Conservation (phyloP, 1,140 invertebrate genomes). For the Bombus superbus region DNA sequence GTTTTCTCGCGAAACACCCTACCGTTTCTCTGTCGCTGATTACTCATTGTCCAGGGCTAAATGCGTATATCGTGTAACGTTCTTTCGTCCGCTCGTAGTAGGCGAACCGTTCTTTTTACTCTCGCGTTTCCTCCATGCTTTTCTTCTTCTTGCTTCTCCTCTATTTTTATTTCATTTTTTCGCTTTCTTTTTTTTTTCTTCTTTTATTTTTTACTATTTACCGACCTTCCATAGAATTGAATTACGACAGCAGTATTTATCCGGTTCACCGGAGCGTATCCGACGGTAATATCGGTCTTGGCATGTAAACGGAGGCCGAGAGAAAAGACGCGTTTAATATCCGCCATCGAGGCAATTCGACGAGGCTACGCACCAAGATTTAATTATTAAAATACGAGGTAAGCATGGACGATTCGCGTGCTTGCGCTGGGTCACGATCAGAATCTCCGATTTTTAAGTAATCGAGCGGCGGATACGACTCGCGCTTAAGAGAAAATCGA, state of each 20-base stretch:
- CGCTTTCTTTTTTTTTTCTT: not conserved
- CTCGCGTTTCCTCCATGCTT: not conserved
- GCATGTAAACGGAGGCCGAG: conserved; percentile 41
- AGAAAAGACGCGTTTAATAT: conserved; percentile 47
- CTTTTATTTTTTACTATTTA: conserved; percentile 12
- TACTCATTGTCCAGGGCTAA: not conserved
- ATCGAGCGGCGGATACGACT: too few relatives aligned
- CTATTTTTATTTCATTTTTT: not conserved
- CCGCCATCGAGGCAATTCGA: not conserved
- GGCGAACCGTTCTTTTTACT: not conserved
- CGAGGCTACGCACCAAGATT: not conserved
- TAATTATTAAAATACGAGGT: not conserved
- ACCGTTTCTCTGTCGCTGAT: not conserved
- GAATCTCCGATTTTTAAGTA: not conserved
- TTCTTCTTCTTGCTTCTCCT: not conserved
- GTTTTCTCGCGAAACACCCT: conserved; percentile 15
- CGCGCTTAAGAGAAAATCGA: too few relatives aligned
- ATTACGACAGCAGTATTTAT: conserved; percentile 63
- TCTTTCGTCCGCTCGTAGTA: not conserved
- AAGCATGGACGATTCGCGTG: not conserved
- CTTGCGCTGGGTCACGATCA: not conserved
- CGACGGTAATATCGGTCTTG: conserved; percentile 56
- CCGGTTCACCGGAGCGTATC: conserved; percentile 65
- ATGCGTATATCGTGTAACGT: not conserved
- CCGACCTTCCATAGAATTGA: conserved; percentile 54